A percentile compares a stretch with the other conserved stretches of the same genome.
These are phyloP conservation scores for Orthonyx spaldingii DNA, from an alignment of 2,113 vertebrate genomes.

Conservation along the genomic window DNA sequence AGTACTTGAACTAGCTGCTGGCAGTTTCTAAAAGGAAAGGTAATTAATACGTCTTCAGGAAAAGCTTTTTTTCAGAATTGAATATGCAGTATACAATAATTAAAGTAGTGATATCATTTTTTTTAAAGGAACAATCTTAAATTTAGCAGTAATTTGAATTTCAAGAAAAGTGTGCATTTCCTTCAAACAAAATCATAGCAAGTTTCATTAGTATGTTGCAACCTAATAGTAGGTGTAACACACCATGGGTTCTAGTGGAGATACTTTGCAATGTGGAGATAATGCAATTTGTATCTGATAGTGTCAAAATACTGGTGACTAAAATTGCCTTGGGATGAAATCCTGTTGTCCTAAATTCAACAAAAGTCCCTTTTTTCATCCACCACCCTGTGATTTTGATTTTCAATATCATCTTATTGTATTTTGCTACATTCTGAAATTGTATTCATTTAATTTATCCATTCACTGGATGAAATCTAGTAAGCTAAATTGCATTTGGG, in stretches of 20 bases:
- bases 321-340: neutral
- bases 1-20: slow-evolving; percentile 32
- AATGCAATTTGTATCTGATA: neutral
- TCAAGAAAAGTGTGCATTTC: neutral
- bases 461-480: neutral
- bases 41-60: slow-evolving; percentile 58
- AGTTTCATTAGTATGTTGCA: neutral
- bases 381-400: neutral
- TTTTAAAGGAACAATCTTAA: neutral
- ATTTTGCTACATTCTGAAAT: neutral
- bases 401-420: neutral
- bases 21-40: slow-evolving; percentile 49
- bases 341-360: neutral
- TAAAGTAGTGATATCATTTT: neutral
- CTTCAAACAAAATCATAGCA: neutral
- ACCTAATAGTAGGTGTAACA: neutral
- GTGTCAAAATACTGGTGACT: neutral
- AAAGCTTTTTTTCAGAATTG: neutral
- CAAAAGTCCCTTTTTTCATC: neutral
- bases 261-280: neutral
- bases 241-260: neutral
- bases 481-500: neutral
- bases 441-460: neutral
- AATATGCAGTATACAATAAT: neutral
- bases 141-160: neutral